These are phyloP conservation scores for Sebastes jordani DNA, from an alignment of 2,797 vertebrate genomes.

Conservation along the genomic window DNA sequence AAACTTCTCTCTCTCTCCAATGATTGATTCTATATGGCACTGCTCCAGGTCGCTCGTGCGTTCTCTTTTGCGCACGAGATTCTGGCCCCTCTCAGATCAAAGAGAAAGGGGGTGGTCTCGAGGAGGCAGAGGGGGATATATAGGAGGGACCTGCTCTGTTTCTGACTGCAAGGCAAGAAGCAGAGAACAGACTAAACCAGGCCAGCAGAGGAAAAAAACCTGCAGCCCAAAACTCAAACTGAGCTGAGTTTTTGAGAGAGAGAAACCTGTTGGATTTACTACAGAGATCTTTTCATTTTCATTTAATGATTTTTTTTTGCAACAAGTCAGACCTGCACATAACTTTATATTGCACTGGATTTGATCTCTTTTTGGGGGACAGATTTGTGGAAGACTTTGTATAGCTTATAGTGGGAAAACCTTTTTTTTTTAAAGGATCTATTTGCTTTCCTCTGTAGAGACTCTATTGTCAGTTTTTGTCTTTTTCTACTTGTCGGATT, in stretches of 20 bases:
- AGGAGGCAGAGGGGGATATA: constrained; percentile 59
- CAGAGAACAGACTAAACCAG: constrained; percentile 62
- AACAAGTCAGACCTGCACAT: constrained; percentile 55
- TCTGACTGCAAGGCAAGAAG: constrained; percentile 73
- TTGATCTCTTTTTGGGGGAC: constrained; percentile 40
- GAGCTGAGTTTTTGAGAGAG: constrained; percentile 35
- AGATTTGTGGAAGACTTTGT: constrained; percentile 50
- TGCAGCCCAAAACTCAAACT: constrained; percentile 38
- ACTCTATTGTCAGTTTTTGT: constrained; percentile 28
- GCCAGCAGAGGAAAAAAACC: constrained; percentile 43
- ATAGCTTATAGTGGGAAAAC: constrained; percentile 49
- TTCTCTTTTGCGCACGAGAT: constrained; percentile 75
- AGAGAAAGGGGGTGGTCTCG: constrained; percentile 82
- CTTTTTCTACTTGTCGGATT: constrained; percentile 54
- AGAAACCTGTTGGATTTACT: constrained; percentile 69
- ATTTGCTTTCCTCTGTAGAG: constrained; percentile 35
- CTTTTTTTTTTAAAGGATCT: constrained; percentile 53
- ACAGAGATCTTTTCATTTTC: constrained; percentile 33
- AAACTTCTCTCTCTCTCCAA: constrained; percentile 39
- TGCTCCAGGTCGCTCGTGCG: constrained; percentile 77
- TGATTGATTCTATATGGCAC: constrained; percentile 83
- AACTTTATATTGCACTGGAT: constrained; percentile 78
- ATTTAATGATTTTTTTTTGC: constrained; percentile 31
- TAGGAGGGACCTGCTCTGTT: constrained; percentile 61
- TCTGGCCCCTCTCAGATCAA: constrained; percentile 78